phyloP scores from a whole-genome alignment of 2,888 invertebrate species.

The Nebria brevicollis region DNA sequence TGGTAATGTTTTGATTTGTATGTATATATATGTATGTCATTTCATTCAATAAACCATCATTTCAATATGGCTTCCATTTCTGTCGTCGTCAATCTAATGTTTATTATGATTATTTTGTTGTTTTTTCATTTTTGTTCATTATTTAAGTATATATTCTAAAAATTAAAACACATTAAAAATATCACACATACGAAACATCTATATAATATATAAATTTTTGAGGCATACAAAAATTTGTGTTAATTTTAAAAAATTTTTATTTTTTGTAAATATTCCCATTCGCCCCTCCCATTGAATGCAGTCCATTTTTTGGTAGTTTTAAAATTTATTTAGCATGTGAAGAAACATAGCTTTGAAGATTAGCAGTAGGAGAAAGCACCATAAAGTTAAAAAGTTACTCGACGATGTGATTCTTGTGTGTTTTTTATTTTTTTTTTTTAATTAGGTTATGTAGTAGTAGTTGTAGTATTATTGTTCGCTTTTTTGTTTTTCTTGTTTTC shows the following conservation, averaged over 20 bases:
- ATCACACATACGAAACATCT: slow-evolving; percentile 47
- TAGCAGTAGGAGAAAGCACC: slow-evolving; percentile 65
- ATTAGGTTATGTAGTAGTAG: background rate
- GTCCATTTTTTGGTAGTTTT: slow-evolving; percentile 55
- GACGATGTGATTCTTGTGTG: slow-evolving; percentile 51
- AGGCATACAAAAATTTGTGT: slow-evolving; percentile 63
- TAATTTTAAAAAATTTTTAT: slow-evolving; percentile 51
- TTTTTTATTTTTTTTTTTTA: slow-evolving; percentile 48
- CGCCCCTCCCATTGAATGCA: slow-evolving; percentile 63
- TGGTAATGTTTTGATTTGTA: too few species aligned
- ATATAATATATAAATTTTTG: slow-evolving; percentile 56
- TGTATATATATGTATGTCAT: too few species aligned
- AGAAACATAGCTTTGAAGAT: slow-evolving; percentile 62
- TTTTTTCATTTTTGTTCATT: background rate
- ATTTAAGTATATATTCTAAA: slow-evolving; percentile 37
- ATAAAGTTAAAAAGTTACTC: slow-evolving; percentile 57
- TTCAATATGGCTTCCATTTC: background rate
- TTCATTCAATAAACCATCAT: too few species aligned
- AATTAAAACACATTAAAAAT: slow-evolving; percentile 42
- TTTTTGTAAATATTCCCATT: slow-evolving; percentile 59
- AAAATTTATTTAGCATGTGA: slow-evolving; percentile 60
- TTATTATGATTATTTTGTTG: background rate
- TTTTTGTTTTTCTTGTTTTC: slow-evolving; percentile 28
- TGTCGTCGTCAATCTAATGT: background rate
- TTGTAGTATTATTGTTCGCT: background rate